A percentile compares a stretch with the other conserved stretches of the same genome.
Conservation (phyloP, 2,797 vertebrate species). For the Ptychadena robeensis region DNA sequence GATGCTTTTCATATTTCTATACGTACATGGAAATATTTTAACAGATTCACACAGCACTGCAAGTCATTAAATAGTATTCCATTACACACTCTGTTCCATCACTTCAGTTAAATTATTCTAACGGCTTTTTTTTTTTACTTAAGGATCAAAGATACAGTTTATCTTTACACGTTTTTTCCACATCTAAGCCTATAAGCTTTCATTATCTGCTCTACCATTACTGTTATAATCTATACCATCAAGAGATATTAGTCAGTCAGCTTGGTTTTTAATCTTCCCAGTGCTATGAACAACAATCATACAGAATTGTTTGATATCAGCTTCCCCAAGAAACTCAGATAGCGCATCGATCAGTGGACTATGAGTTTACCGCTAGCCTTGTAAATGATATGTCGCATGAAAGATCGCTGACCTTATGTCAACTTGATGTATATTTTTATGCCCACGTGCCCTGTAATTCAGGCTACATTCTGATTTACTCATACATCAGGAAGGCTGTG, state of each 20-base stretch:
- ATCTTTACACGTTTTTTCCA: constrained; percentile 47
- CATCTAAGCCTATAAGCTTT: constrained; percentile 46
- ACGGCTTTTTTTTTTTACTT: constrained; percentile 18
- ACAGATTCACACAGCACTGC: neutral
- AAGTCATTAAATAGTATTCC: constrained; percentile 26
- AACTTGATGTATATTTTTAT: neutral
- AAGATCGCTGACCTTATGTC: neutral
- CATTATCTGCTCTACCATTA: constrained; percentile 40
- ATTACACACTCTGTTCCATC: constrained; percentile 29
- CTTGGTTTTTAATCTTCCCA: constrained; percentile 40
- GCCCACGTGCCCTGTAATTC: neutral
- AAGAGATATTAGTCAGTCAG: constrained; percentile 36
- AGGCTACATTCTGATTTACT: neutral
- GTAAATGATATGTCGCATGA: neutral
- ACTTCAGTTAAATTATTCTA: constrained; percentile 40
- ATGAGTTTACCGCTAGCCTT: neutral
- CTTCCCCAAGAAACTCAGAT: neutral
- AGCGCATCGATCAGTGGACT: neutral
- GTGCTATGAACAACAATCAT: constrained; percentile 15
- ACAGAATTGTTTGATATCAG: constrained; percentile 34
- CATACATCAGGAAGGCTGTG: neutral
- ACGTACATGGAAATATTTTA: constrained; percentile 7
- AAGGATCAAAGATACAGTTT: constrained; percentile 50
- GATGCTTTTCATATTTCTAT: neutral
- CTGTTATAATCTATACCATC: constrained; percentile 39